phyloP scores from a whole-genome alignment of 1,140 invertebrate species.

The Macrosteles quadrilineatus region DNA sequence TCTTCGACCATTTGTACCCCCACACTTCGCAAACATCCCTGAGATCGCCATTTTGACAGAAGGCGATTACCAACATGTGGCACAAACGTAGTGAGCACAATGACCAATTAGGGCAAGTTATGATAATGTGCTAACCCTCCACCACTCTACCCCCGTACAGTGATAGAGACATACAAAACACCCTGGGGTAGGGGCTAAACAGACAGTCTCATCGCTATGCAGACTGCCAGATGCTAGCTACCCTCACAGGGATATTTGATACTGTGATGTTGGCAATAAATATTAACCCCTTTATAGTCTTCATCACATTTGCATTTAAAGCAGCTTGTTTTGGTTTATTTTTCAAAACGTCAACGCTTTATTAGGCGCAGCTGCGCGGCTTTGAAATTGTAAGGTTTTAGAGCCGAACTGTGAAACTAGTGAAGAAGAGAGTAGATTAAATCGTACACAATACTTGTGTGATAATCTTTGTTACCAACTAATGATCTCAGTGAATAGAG shows the following conservation, averaged over 20 bases:
- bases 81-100: no score
- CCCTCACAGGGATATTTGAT: conserved; percentile 16
- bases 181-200: not conserved
- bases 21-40: no score
- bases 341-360: conserved; percentile 13
- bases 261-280: conserved; percentile 18
- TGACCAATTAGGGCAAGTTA: conserved; percentile 19
- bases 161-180: conserved; percentile 9
- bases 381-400: no score
- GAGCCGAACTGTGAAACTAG: no score
- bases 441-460: no score
- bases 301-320: conserved; percentile 8
- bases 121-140: not conserved
- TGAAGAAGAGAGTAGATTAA: no score
- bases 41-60: no score
- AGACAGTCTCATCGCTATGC: conserved; percentile 1
- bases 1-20: no score
- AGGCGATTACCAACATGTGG: not conserved
- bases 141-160: no score
- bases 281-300: not conserved
- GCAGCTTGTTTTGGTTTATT: conserved; percentile 23
- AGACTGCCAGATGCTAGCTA: not conserved
- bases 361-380: no score
- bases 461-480: no score
- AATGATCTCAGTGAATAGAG: no score